Evolutionary conservation across 2,113 vertebrate species (phyloP).

Genomic region (Zingel zingel): DNA sequence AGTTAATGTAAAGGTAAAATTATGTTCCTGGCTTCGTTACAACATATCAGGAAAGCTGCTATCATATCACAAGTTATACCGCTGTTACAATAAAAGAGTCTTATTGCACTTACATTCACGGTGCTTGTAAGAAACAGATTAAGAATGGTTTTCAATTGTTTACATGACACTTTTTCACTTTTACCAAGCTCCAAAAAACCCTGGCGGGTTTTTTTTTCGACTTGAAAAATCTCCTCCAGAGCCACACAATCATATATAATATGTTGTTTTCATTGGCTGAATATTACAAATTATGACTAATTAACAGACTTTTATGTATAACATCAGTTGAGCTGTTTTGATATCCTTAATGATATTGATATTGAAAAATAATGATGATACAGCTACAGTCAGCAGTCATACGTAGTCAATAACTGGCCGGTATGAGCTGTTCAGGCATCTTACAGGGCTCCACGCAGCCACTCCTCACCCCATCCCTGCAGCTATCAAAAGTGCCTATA

Average conservation of each 20-base stretch:
- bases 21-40: background rate
- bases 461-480: background rate
- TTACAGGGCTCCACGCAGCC: background rate
- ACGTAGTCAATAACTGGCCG: slow-evolving; percentile 8
- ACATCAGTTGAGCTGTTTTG: background rate
- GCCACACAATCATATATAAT: background rate
- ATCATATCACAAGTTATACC: background rate
- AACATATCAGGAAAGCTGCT: background rate
- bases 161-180: background rate
- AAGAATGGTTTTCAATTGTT: background rate
- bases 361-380: background rate
- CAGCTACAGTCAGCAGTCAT: slow-evolving; percentile 1
- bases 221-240: background rate
- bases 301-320: background rate
- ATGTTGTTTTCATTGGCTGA: background rate
- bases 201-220: background rate
- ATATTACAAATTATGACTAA: background rate
- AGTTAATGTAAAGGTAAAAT: background rate
- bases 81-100: background rate
- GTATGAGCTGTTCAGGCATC: background rate
- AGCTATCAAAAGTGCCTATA: background rate
- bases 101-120: background rate
- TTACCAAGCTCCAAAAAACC: background rate
- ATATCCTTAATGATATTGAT: slow-evolving; percentile 3
- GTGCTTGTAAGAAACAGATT: background rate